phyloP scores from a whole-genome alignment of 2,113 vertebrate genomes.

The Phasianus colchicus region DNA sequence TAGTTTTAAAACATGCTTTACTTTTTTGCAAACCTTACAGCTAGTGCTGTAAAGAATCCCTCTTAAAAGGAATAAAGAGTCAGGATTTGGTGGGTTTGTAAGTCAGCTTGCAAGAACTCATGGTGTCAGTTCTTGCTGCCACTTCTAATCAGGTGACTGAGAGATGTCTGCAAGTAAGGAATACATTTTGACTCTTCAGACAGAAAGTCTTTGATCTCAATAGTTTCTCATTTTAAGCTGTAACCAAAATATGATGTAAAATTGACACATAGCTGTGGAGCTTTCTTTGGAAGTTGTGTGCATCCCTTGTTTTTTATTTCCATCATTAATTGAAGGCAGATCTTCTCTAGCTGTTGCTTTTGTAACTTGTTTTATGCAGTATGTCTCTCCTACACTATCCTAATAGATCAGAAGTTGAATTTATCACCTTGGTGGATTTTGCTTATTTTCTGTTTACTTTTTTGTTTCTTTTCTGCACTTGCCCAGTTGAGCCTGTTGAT shows the following conservation, averaged over 20 bases:
- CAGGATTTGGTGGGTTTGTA: neutral
- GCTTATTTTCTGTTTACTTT: slow-evolving; percentile 78
- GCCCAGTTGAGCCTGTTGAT: slow-evolving; percentile 93
- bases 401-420: slow-evolving; percentile 18
- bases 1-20: neutral
- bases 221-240: slow-evolving; percentile 16
- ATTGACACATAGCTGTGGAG: neutral
- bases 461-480: slow-evolving; percentile 70
- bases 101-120: neutral
- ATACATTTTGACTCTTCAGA: neutral
- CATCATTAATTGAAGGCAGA: neutral
- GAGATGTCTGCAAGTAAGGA: neutral
- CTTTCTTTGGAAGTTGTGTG: neutral
- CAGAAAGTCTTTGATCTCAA: neutral
- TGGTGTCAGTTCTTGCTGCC: neutral
- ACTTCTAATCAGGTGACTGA: slow-evolving; percentile 27
- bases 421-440: slow-evolving; percentile 50
- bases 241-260: neutral
- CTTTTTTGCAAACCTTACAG: neutral
- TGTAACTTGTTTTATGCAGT: slow-evolving; percentile 49
- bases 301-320: neutral
- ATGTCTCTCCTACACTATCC: slow-evolving; percentile 42
- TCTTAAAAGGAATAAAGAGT: neutral
- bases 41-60: neutral
- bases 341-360: slow-evolving; percentile 46